Evolutionary conservation across 2,888 invertebrate species (phyloP), one percentile per base, ranked within the genome.

Genomic region (Pteria penguin): DNA sequence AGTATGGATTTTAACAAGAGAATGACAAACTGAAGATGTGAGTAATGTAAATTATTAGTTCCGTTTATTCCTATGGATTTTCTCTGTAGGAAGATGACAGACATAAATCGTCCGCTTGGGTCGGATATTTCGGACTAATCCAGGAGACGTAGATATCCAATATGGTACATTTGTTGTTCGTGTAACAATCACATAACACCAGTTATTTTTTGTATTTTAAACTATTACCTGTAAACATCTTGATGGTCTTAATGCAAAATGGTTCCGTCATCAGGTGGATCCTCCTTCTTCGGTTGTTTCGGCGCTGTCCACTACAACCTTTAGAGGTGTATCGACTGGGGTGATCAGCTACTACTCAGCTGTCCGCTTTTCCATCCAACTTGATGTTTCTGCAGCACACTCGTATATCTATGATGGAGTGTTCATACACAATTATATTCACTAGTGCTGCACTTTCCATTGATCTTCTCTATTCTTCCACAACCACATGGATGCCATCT

Each of bases 251-350:
- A 29, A 57, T 62, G 32, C 65, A 33, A 22, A 8, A 22, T 73
- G 61, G 68, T 68, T 36, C 76, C 67, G 36, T 66, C 67, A 58
- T 76, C 67, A 71, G 67, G 36, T 76, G 62, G 68, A 33, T 70
- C 68, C 66, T 62, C 72, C 60, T 72, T 76, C 69, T 4, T 63
- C 27, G 68, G 69, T 33, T 67, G 63, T 69, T 69, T 75, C 52
- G 32, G 63, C 63, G 45, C 62, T 74, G 68, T 62, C 74, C 67
- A 76, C 68, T 66, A 72, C 76, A 70, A 69, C 72, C 76, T 72
- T 63, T 32, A 69, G 63, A 72, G 68, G 62, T 76, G 71, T 45
- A 54, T 70, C 57, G 58, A 58, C 69, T 69, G 71, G 66, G 27
- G 66, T 71, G 75, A 75, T 75, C 71, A 75, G 24, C 36, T 65